Evolutionary conservation across 2,888 invertebrate genomes (phyloP), one percentile per base, ranked within the genome.

Genomic region (Cancer borealis): DNA sequence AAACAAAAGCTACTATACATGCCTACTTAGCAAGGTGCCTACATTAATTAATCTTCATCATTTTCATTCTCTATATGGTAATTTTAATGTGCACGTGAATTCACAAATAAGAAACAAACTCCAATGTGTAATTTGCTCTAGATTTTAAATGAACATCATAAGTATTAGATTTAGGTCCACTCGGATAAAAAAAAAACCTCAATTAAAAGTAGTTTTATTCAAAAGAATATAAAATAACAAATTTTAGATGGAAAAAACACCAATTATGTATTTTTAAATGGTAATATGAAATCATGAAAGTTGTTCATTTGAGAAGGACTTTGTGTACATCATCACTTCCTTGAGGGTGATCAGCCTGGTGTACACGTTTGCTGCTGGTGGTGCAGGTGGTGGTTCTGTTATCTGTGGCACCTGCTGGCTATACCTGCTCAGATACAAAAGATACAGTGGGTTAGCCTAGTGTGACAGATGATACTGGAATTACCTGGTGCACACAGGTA

Each of bases 251-350:
- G 26, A 10, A 26, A 26, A 26, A 73, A 73, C 26, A 26, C 26
- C 6, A 73, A 73, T 73, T 0, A 73, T 26, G n/a, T 26, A 73
- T 73, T 73, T 73, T 73, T 8, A 1, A 26, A 60, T 60, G 5
- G 21, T n/a, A 4, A 73, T 1, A 8, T 73, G 26, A 26, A 73
- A 73, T 73, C 73, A 73, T 26, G 26, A 73, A 73, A 73, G 73
- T 10, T 10, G 73, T n/a, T 73, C 73, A 73, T 73, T 84, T 84
- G 84, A 84, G 14, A 5, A 21, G 21, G 1, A 84, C 39, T 84
- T 84, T 84, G 84, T 84, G 84, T 84, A 84, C 84, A 84, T 84
- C 84, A 84, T 30, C 84, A 84, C 14, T 84, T 84, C 39, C 84
- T 12, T 17, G 39, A 84, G 21, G 66, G 66, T 21, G 66, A 66